Percentiles rank a stretch among this genome's conserved stretches.
phyloP scores from a whole-genome alignment of 2,113 vertebrate species.

The Pterophyllum scalare region DNA sequence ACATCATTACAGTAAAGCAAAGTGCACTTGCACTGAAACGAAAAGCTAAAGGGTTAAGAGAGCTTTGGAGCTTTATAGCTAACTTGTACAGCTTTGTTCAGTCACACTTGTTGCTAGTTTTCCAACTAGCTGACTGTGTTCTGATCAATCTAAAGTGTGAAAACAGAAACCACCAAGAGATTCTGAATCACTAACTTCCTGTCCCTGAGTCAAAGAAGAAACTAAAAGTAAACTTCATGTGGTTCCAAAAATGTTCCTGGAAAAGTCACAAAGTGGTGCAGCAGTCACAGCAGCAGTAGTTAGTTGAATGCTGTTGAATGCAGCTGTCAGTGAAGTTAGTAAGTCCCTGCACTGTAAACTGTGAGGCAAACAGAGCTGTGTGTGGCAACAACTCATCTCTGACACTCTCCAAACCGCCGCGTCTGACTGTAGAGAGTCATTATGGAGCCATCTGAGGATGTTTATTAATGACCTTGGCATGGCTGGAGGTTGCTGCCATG shows the following conservation, averaged over 20 bases:
- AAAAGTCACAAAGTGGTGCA: background rate
- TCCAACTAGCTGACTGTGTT: background rate
- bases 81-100: background rate
- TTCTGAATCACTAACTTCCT: background rate
- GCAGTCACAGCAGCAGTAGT: background rate
- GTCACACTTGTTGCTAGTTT: background rate
- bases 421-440: slow-evolving; percentile 52
- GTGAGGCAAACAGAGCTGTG: slow-evolving; percentile 47
- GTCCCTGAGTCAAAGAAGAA: background rate
- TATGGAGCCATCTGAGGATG: slow-evolving; percentile 80
- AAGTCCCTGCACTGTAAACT: slow-evolving; percentile 9
- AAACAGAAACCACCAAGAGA: no score
- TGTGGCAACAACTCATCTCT: slow-evolving; percentile 3
- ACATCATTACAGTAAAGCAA: no score
- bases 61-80: background rate
- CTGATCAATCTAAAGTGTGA: background rate
- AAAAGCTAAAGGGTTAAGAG: background rate
- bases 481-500: slow-evolving; percentile 52
- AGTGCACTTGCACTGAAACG: no score
- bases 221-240: background rate
- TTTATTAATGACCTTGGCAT: slow-evolving; percentile 81
- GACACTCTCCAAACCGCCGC: background rate
- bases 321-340: background rate
- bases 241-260: background rate
- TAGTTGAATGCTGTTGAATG: background rate